Percentiles rank a stretch among this genome's conserved stretches.
phyloP scores from a whole-genome alignment of 2,113 vertebrate genomes.

The Callorhinus ursinus region DNA sequence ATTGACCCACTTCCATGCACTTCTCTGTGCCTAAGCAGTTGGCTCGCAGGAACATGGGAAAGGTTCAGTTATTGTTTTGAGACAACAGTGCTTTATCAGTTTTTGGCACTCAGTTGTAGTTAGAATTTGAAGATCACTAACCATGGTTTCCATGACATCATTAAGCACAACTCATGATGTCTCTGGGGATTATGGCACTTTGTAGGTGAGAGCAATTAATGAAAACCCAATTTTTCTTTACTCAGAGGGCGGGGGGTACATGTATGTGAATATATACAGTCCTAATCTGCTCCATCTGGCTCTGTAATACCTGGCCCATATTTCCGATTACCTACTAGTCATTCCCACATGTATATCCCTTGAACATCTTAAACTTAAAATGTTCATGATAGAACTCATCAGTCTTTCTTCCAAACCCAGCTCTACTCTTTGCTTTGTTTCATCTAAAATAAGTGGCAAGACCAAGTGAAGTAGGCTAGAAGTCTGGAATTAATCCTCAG shows the following conservation, averaged over 20 bases:
- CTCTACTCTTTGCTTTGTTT: not conserved
- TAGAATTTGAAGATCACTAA: not conserved
- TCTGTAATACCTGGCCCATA: not conserved
- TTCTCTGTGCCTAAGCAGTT: not conserved
- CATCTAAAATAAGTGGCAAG: not conserved
- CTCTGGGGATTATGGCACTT: not conserved
- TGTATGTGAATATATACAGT: not conserved
- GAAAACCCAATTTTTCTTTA: not conserved
- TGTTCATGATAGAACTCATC: not conserved
- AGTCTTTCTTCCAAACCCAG: not conserved
- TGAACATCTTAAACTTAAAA: not conserved
- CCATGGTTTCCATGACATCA: not conserved
- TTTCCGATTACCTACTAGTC: not conserved
- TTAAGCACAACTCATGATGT: not conserved
- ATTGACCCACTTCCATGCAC: fast-evolving
- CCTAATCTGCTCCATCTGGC: not conserved
- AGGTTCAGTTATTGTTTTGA: not conserved
- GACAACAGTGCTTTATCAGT: not conserved
- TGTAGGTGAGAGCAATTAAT: not conserved
- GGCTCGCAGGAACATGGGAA: not conserved
- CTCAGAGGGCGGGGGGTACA: not conserved
- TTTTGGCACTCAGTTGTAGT: not conserved
- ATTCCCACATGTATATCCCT: not conserved
- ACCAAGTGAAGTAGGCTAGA: not conserved
- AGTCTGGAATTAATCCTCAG: not conserved